Conservation (phyloP, 2,797 vertebrate genomes). For the Antrozous pallidus region DNA sequence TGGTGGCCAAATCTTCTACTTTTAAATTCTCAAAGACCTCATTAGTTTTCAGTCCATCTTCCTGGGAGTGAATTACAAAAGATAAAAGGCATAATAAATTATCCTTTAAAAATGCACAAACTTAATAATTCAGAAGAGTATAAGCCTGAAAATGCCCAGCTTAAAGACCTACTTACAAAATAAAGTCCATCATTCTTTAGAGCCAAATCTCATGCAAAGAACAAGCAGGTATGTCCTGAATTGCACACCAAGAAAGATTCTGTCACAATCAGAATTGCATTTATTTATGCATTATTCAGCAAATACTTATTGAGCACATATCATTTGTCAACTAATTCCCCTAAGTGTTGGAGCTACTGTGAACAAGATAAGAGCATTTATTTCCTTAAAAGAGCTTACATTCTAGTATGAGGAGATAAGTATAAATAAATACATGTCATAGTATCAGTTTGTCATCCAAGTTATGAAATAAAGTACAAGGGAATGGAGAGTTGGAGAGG, state of each 20-base stretch:
- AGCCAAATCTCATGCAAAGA: not conserved
- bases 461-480: not conserved
- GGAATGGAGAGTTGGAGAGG: not conserved
- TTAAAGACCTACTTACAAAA: conserved; percentile 31
- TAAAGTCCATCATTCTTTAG: not conserved
- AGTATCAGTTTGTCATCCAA: not conserved
- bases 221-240: not conserved
- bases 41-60: conserved; percentile 16
- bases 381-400: not conserved
- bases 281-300: not conserved
- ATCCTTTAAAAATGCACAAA: conserved; percentile 6
- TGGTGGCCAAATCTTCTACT: conserved; percentile 64
- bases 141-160: not conserved
- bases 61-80: not conserved
- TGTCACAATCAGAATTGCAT: not conserved
- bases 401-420: not conserved
- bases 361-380: not conserved
- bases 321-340: not conserved
- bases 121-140: not conserved
- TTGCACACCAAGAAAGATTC: not conserved
- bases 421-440: not conserved
- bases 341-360: not conserved
- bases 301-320: not conserved
- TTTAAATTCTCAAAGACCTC: conserved; percentile 22
- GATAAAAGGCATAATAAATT: conserved; percentile 19